A percentile compares a stretch with the other conserved stretches of the same genome.
phyloP scores from a whole-genome alignment of 2,113 vertebrate species.

The Bubo blakistoni region DNA sequence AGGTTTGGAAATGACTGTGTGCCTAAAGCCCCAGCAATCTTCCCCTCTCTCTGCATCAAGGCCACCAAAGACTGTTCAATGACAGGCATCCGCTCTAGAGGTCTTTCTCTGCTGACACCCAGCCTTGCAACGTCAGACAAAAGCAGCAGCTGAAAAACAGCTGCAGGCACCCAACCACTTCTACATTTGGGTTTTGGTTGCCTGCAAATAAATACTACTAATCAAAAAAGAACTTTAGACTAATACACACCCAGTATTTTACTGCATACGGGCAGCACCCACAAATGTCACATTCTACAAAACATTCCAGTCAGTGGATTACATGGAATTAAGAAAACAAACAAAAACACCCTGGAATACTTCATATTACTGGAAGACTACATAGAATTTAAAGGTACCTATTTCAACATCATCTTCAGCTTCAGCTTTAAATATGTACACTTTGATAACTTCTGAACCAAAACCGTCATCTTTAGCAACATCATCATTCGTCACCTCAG shows the following conservation, averaged over 20 bases:
- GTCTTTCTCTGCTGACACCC: neutral
- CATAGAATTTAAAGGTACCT: constrained; percentile 70
- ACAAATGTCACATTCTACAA: neutral
- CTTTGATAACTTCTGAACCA: constrained; percentile 97
- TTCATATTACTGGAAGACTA: neutral
- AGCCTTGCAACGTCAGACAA: neutral
- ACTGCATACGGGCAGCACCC: neutral
- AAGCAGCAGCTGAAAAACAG: neutral
- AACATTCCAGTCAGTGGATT: neutral
- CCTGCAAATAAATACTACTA: neutral
- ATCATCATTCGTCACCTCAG: constrained; percentile 89
- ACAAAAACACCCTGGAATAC: neutral
- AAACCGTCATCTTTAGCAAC: constrained; percentile 90
- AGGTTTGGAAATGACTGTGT: neutral
- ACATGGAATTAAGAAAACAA: neutral
- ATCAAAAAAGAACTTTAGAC: neutral
- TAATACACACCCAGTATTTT: neutral
- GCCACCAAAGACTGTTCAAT: neutral
- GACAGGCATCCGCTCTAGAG: neutral
- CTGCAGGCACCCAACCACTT: neutral
- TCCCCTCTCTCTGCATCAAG: neutral
- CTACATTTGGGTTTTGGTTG: neutral
- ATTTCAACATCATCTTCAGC: constrained; percentile 98
- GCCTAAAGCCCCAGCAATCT: neutral
- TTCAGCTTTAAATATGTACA: constrained; percentile 99